phyloP scores from a whole-genome alignment of 2,113 vertebrate genomes.

The Saccopteryx leptura region DNA sequence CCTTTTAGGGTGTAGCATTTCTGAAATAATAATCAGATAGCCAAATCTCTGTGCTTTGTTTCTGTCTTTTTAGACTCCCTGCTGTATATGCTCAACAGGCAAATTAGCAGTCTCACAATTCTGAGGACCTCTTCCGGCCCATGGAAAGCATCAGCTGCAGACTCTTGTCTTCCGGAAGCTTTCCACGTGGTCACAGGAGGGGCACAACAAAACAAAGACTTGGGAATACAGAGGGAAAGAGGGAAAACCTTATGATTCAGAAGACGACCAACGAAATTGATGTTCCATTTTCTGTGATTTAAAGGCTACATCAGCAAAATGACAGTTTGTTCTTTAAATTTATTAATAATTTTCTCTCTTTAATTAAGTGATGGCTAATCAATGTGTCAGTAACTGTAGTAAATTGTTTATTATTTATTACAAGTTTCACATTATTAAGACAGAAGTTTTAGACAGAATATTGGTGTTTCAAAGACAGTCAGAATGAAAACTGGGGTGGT shows the following conservation, averaged over 20 bases:
- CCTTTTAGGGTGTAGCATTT: slow-evolving; percentile 83
- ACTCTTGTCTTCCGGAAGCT: slow-evolving; percentile 80
- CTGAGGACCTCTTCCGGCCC: slow-evolving; percentile 84
- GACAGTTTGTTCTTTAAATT: slow-evolving; percentile 82
- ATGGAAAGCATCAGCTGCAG: slow-evolving; percentile 85
- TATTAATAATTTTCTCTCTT: slow-evolving; percentile 84
- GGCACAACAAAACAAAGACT: slow-evolving; percentile 50
- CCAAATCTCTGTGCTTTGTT: slow-evolving; percentile 81
- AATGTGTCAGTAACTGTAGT: slow-evolving; percentile 86
- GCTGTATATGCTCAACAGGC: slow-evolving; percentile 83
- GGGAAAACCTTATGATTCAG: not conserved
- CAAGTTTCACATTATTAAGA: slow-evolving; percentile 88
- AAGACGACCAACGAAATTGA: slow-evolving; percentile 67
- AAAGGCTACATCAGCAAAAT: slow-evolving; percentile 84
- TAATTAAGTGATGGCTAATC: slow-evolving; percentile 88
- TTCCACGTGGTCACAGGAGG: slow-evolving; percentile 78
- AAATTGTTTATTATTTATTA: slow-evolving; percentile 87
- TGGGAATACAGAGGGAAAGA: slow-evolving; percentile 57
- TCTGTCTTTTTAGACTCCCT: slow-evolving; percentile 80
- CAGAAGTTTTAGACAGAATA: slow-evolving; percentile 88
- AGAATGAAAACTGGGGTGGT: slow-evolving; percentile 89
- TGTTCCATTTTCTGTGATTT: slow-evolving; percentile 81
- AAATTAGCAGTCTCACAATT: slow-evolving; percentile 88
- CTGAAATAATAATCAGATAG: slow-evolving; percentile 83
- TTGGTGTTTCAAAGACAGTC: slow-evolving; percentile 91